Base-by-base conservation (phyloP, 2,797 vertebrate genomes). In the Tangara arthus region DNA sequence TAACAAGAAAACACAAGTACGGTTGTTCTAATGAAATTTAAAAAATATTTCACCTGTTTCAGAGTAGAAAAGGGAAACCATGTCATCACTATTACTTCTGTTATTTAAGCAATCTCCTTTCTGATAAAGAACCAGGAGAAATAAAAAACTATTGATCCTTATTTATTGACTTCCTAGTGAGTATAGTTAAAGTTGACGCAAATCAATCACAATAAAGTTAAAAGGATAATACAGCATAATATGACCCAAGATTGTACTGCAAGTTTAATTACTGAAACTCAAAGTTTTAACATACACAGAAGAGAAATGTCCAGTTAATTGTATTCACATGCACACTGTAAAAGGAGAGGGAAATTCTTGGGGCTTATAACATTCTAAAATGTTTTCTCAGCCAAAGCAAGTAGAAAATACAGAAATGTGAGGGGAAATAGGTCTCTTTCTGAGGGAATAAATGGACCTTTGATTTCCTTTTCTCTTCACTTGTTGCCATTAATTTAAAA, bases 151-250 rank as follows among this genome's bases (percentile, higher is more conserved):
- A 99, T 98, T 98, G 98, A 99, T 99, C 98, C 98, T 99, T 98
- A 98, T 98, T 98, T 99, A 99, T 99, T 98, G 99, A 99, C 98
- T 98, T 97, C 92, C 91, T 98, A 98, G 98, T 98, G 98, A 99
- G 98, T 98, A 98, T 98, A 99, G 98, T 99, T 99, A 98, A 99
- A 98, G 98, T 97, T 98, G 98, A 99, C 99, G 98, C 97, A 98
- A 98, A 99, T 99, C 99, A 99, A 99, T 99, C 98, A 98, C 99
- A 98, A 98, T 98, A 98, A 98, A 98, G 98, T 99, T 99, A 98
- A 98, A 98, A 98, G 98, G 98, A 98, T 99, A 98, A 98, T 98
- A 98, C 94, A 98, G 93, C 97, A 97, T 98, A 98, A 98, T 97
- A 97, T 96, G 90, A 96, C 91, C 96, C 96, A 90, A 93, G 96